Evolutionary conservation across 2,113 vertebrate species (phyloP).

Genomic region (Sisor rabdophorus): DNA sequence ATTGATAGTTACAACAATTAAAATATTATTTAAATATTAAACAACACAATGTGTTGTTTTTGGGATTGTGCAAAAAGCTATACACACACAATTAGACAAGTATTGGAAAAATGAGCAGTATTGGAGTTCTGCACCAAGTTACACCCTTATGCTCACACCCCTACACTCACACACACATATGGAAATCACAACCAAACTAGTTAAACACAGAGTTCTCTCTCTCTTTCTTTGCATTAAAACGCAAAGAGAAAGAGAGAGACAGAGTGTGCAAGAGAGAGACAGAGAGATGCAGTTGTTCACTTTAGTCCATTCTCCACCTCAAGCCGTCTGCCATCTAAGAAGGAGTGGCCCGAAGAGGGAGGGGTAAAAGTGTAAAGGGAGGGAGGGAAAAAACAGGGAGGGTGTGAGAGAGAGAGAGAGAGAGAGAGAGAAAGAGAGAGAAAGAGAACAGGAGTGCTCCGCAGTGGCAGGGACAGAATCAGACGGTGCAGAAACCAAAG

Average conservation of each 20-base stretch:
- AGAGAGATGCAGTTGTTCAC: slow-evolving; percentile 35
- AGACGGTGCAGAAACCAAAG: slow-evolving; percentile 39
- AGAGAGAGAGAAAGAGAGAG: slow-evolving; percentile 26
- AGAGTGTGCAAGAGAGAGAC: slow-evolving; percentile 28
- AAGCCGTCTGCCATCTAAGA: slow-evolving; percentile 40
- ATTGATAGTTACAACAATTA: neutral
- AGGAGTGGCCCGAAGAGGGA: slow-evolving; percentile 52
- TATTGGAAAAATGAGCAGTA: neutral
- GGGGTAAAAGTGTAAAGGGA: slow-evolving; percentile 37
- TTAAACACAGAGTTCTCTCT: slow-evolving; percentile 20
- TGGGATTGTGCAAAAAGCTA: neutral
- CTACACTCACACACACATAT: too few species aligned
- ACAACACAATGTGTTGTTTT: neutral
- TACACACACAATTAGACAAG: slow-evolving; percentile 6
- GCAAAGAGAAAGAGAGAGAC: neutral
- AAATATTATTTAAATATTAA: neutral
- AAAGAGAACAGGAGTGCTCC: slow-evolving; percentile 31
- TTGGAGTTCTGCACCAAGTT: neutral
- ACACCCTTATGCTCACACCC: neutral
- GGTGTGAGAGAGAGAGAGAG: slow-evolving; percentile 18
- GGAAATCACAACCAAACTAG: slow-evolving; percentile 4
- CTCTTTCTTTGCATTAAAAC: neutral
- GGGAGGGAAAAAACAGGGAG: slow-evolving; percentile 23
- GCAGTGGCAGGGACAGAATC: slow-evolving; percentile 37
- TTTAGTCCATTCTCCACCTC: slow-evolving; percentile 49